phyloP scores from a whole-genome alignment of 1,140 invertebrate genomes.

The Anoplolepis gracilipes region DNA sequence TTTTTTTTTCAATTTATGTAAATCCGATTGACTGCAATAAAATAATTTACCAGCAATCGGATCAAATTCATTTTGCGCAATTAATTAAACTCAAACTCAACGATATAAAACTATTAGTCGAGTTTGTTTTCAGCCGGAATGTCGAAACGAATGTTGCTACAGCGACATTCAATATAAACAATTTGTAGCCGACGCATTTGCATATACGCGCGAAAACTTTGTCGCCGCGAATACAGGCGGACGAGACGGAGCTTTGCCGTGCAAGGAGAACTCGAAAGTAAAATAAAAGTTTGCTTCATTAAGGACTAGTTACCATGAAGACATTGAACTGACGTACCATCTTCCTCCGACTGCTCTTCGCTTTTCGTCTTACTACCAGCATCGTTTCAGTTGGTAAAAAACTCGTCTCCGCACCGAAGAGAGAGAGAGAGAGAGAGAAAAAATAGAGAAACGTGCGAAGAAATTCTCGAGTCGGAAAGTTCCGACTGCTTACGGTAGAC shows the following conservation, averaged over 20 bases:
- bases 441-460: slow-evolving; percentile 31
- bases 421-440: neutral
- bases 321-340: slow-evolving; percentile 71
- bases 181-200: slow-evolving; percentile 44
- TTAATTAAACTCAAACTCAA: slow-evolving; percentile 40
- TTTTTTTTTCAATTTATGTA: slow-evolving; percentile 30
- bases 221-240: neutral
- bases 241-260: neutral
- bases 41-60: slow-evolving; percentile 32
- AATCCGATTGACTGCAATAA: slow-evolving; percentile 44
- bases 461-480: slow-evolving; percentile 63
- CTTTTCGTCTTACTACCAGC: slow-evolving; percentile 68
- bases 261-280: slow-evolving; percentile 64
- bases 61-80: slow-evolving; percentile 29
- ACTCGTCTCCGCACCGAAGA: slow-evolving; percentile 21
- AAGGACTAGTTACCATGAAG: slow-evolving; percentile 74
- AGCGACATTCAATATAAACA: slow-evolving; percentile 41
- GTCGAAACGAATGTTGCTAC: slow-evolving; percentile 19
- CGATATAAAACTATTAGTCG: slow-evolving; percentile 42
- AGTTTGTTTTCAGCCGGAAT: slow-evolving; percentile 21
- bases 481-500: slow-evolving; percentile 15
- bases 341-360: neutral
- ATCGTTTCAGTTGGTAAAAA: slow-evolving; percentile 69
- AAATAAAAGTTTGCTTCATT: slow-evolving; percentile 76
- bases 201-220: slow-evolving; percentile 4